phyloP scores from a whole-genome alignment of 2,797 vertebrate species.

The Eleutherodactylus coqui region DNA sequence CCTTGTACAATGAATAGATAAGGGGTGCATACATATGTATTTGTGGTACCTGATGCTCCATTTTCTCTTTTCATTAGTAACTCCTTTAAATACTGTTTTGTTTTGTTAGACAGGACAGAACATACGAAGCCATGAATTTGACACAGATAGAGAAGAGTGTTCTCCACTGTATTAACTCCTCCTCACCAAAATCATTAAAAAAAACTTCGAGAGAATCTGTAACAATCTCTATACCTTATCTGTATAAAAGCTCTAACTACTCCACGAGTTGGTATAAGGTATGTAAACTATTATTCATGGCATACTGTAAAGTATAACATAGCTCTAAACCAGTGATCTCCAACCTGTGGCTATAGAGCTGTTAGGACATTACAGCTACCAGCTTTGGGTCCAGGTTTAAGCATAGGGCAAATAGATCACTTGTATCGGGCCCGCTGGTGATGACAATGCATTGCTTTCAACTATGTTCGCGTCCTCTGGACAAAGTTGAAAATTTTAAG shows the following conservation, averaged over 20 bases:
- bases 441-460: too few relatives aligned
- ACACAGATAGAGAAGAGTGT: background rate
- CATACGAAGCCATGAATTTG: background rate
- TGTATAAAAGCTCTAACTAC: background rate
- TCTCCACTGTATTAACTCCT: background rate
- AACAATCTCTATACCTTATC: background rate
- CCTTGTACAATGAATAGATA: background rate
- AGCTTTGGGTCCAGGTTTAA: too few relatives aligned
- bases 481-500: too few relatives aligned
- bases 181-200: background rate
- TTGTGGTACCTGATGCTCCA: too few relatives aligned
- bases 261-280: conserved; percentile 22
- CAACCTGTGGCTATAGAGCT: background rate
- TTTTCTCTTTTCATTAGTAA: too few relatives aligned
- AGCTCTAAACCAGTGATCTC: background rate
- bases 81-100: background rate
- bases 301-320: background rate
- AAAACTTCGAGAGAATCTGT: background rate
- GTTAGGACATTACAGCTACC: too few relatives aligned
- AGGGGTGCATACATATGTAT: too few relatives aligned
- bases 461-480: too few relatives aligned
- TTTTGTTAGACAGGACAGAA: background rate
- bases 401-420: too few relatives aligned
- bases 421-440: too few relatives aligned
- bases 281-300: background rate